Percentiles rank a stretch among this genome's conserved stretches.
These are phyloP conservation scores for Trididemnum clinides DNA, from an alignment of 23 tunicate genomes.

Conservation along the genomic window DNA sequence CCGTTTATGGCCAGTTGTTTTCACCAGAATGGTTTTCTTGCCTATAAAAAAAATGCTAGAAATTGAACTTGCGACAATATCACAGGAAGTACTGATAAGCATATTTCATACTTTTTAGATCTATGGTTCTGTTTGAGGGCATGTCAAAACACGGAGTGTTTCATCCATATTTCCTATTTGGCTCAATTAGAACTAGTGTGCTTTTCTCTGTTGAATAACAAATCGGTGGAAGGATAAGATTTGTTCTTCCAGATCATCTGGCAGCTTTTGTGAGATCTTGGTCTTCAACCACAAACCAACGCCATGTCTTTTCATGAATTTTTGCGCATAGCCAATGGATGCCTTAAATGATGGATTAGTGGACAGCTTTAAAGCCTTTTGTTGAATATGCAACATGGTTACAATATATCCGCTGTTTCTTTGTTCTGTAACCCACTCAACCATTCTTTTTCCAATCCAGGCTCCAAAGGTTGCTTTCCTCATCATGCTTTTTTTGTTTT, in stretches of 20 bases:
- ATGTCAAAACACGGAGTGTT: slow-evolving; percentile 45
- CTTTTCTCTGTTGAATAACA: slow-evolving; percentile 18
- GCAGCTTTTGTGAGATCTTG: slow-evolving; percentile 19
- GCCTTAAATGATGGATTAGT: slow-evolving; percentile 2
- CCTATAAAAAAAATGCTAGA: not conserved
- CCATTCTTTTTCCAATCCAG: not conserved
- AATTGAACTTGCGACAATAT: no score
- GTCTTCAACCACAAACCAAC: not conserved
- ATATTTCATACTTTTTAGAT: not conserved
- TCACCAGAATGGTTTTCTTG: slow-evolving; percentile 9
- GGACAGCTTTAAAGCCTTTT: not conserved
- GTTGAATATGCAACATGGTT: not conserved
- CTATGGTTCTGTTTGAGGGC: slow-evolving; percentile 19
- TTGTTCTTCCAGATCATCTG: slow-evolving; percentile 16
- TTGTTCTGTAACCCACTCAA: not conserved
- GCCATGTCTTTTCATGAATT: not conserved
- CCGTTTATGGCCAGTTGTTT: slow-evolving; percentile 36
- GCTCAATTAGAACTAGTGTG: not conserved
- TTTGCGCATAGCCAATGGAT: not conserved
- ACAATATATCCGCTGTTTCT: slow-evolving; percentile 8
- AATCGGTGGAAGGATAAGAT: not conserved
- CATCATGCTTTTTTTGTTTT: not conserved
- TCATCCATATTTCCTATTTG: slow-evolving; percentile 31
- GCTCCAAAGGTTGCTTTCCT: not conserved
- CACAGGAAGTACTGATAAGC: not conserved